Base-by-base conservation (phyloP, 2,888 invertebrate species). In the Euclidia mi region DNA sequence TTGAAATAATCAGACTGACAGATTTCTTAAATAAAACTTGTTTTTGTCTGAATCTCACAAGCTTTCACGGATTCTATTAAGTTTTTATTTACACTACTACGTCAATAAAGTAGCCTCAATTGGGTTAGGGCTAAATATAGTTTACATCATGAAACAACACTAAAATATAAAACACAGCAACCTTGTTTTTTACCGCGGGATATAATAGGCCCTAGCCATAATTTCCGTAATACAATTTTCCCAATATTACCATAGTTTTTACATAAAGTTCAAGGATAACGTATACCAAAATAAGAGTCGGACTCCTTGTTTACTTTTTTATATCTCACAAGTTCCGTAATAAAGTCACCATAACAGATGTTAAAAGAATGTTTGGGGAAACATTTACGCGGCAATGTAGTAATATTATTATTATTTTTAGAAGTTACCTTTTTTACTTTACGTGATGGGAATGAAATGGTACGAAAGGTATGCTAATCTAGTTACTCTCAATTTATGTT, bases 221-320 rank as follows among this genome's bases (percentile, higher is more conserved):
- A 11, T 11, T 6, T 17, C 7, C 3, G n/a, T 15, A 15, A 15
- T 17, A 32, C 12, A 18, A 31, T 20, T 32, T 29, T 14, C 12
- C 35, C 31, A 0, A 49, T 3, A 41, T 41, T 49, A 34, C 11
- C 32, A 42, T 25, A 34, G 42, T 34, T 32, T 49, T 49, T 14
- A 34, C 34, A 34, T 49, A 28, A 42, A 41, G 25, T 18, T 34
- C 41, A 42, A 34, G 17, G 42, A 15, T 38, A 32, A 25, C 14
- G 15, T 9, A 15, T 4, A n/a, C 17, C 9, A 34, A 42, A 32
- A 35, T 14, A 1, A 17, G 2, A 9, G 12, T 17, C n/a, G n/a
- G 15, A 25, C 14, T 34, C 37, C 18, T 28, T 28, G 25, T 41
- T 42, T 42, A 28, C 34, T 42, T 20, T 15, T 35, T 41, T 42